phyloP scores from a whole-genome alignment of 2,797 vertebrate genomes.

The Anas bernieri region DNA sequence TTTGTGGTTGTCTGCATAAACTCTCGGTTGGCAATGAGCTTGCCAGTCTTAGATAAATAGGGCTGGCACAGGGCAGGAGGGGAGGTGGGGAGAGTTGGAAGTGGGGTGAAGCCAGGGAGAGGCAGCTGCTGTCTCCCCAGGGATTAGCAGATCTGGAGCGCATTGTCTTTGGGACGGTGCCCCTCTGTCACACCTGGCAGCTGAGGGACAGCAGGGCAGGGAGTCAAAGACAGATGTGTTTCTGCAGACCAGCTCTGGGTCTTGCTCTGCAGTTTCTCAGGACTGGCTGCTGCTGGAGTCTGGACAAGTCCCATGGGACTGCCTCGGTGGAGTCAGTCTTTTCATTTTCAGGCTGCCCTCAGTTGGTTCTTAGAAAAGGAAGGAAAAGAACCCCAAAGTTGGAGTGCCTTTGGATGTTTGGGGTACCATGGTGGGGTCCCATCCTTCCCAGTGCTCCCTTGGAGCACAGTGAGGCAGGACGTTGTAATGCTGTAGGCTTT shows the following conservation, averaged over 20 bases:
- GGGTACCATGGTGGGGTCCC: fast-evolving
- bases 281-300: neutral
- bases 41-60: conserved; percentile 69
- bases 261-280: neutral
- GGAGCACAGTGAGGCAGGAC: neutral
- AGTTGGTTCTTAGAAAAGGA: conserved; percentile 17
- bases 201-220: fast-evolving
- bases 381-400: neutral
- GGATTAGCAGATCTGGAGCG: conserved; percentile 34
- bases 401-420: fast-evolving
- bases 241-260: fast-evolving
- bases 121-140: conserved; percentile 5
- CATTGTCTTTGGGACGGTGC: neutral
- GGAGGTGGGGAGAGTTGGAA: conserved; percentile 59
- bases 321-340: neutral
- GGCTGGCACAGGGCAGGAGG: conserved; percentile 57
- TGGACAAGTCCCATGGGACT: neutral
- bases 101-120: conserved; percentile 45
- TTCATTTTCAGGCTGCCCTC: conserved; percentile 46
- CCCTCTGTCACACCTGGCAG: neutral
- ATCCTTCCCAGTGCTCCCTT: fast-evolving
- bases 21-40: conserved; percentile 74
- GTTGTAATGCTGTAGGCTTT: neutral
- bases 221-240: neutral
- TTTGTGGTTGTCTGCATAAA: conserved; percentile 79